phyloP scores from a whole-genome alignment of 2,113 vertebrate species.

The Uropsilus gracilis region DNA sequence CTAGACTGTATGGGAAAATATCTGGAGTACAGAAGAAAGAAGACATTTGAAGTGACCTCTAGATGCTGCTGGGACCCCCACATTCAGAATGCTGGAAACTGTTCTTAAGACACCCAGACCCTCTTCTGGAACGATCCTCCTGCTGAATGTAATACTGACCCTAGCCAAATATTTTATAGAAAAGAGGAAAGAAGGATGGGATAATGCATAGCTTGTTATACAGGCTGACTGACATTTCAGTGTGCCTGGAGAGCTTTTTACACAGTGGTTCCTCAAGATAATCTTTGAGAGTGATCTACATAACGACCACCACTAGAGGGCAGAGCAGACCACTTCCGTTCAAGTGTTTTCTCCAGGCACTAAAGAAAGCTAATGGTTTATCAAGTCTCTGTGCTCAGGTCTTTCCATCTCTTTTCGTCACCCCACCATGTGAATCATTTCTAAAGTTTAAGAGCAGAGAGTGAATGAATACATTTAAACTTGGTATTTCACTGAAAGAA shows the following conservation, averaged over 20 bases:
- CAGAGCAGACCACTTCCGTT: background rate
- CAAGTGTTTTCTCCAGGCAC: background rate
- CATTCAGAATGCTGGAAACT: background rate
- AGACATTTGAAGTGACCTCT: background rate
- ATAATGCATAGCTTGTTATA: background rate
- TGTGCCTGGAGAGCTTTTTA: background rate
- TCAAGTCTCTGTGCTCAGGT: fast-evolving
- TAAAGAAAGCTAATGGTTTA: too few relatives aligned
- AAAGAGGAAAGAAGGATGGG: background rate
- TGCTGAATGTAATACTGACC: background rate
- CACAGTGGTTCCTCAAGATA: fast-evolving
- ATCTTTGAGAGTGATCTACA: background rate
- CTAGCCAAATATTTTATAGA: background rate
- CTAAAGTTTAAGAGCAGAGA: background rate
- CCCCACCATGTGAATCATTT: background rate
- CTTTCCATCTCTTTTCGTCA: background rate
- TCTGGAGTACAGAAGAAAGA: background rate
- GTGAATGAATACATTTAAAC: background rate
- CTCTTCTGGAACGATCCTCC: background rate
- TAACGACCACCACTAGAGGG: conserved; percentile 21
- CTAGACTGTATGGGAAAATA: background rate
- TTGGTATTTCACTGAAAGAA: background rate
- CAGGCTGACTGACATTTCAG: background rate
- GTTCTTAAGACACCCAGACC: background rate
- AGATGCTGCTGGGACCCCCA: background rate